Base-by-base conservation (phyloP, 2,113 vertebrate species). In the Zingel zingel region DNA sequence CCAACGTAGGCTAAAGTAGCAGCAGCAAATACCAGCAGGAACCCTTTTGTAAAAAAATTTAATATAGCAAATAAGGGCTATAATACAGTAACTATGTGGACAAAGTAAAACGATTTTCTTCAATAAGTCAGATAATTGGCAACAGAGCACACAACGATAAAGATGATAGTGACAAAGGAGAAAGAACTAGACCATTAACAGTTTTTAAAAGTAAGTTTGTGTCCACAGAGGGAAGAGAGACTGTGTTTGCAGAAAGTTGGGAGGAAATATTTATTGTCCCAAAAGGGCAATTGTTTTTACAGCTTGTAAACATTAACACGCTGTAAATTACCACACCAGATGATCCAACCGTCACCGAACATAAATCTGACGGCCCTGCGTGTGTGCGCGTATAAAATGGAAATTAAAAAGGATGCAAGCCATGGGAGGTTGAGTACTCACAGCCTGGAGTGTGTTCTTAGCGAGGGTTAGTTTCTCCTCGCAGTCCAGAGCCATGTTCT, bases 391-490 rank as follows among this genome's bases (percentile, higher is more conserved):
- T 30, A 68, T 9, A 45, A n/a, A 21, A 39, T 43, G 39, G 36
- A 18, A 70, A 77, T 51, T 51, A 21, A 59, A 78, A 75, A 25
- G 1, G 11, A 33, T 11, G 36, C 33, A 12, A 48, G 30, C 69
- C 11, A 19, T 54, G 23, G 39, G 1, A 30, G 45, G 33, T 16
- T 3, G 18, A 16, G 56, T 8, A 96, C 98, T 98, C 90, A 99
- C 98, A 57, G 98, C 97, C 81, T 99, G 98, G 25, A 99, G 95
- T 0, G 98, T 99, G 95, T 99, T 99, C 93, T 96, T 98, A 0
- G 98, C 98, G 1, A 99, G 93, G 21, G 98, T 99, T 80, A 99
- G 95, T 82, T 99, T 99, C 88, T 99, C 98, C 71, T 99, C 98
- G 89, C 98, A 99, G 93, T 96, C 97, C 92, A 99, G 92, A 90